phyloP scores from a whole-genome alignment of 1,140 invertebrate genomes.

The Drosophila sp. region DNA sequence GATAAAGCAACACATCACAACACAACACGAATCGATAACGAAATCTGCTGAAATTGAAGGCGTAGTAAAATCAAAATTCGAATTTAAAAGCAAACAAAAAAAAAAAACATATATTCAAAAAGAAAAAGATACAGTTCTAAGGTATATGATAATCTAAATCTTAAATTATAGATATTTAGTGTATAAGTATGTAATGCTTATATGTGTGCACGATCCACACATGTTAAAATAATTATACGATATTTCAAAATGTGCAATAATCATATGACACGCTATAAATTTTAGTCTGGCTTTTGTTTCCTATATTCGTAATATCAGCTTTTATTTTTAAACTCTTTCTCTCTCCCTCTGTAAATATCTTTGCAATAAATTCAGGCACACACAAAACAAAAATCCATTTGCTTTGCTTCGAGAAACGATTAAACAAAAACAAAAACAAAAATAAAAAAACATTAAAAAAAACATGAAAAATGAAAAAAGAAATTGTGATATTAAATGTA shows the following conservation, averaged over 20 bases:
- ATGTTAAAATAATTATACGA: conserved; percentile 34
- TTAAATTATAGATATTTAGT: conserved; percentile 51
- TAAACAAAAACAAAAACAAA: conserved; percentile 43
- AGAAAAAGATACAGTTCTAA: conserved; percentile 46
- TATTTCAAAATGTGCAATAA: conserved; percentile 75
- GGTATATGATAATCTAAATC: conserved; percentile 58
- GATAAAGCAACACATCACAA: conserved; percentile 8
- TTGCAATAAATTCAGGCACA: conserved; percentile 43
- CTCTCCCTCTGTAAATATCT: conserved; percentile 53
- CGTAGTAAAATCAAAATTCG: conserved; percentile 84
- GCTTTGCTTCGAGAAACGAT: conserved; percentile 62
- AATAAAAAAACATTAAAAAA: too few relatives aligned
- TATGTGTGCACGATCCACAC: conserved; percentile 29
- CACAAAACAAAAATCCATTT: conserved; percentile 47
- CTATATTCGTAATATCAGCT: conserved; percentile 69
- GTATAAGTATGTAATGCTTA: conserved; percentile 47
- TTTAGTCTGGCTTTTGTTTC: conserved; percentile 76
- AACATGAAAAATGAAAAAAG: conserved; percentile 56
- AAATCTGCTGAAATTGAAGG: conserved; percentile 49
- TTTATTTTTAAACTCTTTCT: conserved; percentile 53
- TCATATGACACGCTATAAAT: conserved; percentile 79
- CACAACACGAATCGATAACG: conserved; percentile 16
- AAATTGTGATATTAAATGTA: conserved; percentile 82
- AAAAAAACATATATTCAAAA: conserved; percentile 6
- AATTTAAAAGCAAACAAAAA: conserved; percentile 69